Evolutionary conservation across 2,888 invertebrate species (phyloP).

Genomic region (Brachylomia viminalis): DNA sequence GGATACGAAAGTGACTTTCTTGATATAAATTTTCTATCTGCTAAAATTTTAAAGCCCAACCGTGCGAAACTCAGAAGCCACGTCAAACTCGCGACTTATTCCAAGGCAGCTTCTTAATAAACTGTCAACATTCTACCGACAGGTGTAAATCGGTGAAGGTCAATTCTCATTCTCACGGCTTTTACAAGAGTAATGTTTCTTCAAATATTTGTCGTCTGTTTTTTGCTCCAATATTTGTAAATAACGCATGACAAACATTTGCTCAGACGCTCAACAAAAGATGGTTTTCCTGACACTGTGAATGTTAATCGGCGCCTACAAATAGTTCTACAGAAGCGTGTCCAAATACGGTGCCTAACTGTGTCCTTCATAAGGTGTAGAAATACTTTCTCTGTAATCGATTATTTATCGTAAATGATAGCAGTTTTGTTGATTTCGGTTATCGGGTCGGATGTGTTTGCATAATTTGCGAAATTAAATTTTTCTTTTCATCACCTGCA

Average conservation of each 20-base stretch:
- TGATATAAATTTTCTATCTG: neutral
- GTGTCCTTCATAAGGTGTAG: neutral
- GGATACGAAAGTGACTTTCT: neutral
- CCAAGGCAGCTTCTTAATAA: constrained; percentile 29
- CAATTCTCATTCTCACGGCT: constrained; percentile 28
- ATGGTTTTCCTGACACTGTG: constrained; percentile 35
- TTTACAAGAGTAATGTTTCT: constrained; percentile 48
- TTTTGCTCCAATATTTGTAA: constrained; percentile 45
- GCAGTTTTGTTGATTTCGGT: neutral
- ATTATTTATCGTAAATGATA: neutral
- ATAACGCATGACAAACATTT: constrained; percentile 35
- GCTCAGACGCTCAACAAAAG: constrained; percentile 17
- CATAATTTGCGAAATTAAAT: neutral
- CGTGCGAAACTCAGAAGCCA: constrained; percentile 29
- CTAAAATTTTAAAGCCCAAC: neutral
- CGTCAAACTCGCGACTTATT: neutral
- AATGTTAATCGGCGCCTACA: constrained; percentile 30
- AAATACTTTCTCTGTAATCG: constrained; percentile 39
- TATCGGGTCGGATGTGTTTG: neutral
- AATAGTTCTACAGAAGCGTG: constrained; percentile 4
- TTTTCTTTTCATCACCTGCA: neutral
- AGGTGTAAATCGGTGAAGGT: constrained; percentile 59
- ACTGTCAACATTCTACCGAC: constrained; percentile 40
- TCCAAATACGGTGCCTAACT: neutral
- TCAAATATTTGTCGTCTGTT: constrained; percentile 41